Evolutionary conservation across 2,888 invertebrate species (phyloP).

Genomic region (Himalopsyche anomala): DNA sequence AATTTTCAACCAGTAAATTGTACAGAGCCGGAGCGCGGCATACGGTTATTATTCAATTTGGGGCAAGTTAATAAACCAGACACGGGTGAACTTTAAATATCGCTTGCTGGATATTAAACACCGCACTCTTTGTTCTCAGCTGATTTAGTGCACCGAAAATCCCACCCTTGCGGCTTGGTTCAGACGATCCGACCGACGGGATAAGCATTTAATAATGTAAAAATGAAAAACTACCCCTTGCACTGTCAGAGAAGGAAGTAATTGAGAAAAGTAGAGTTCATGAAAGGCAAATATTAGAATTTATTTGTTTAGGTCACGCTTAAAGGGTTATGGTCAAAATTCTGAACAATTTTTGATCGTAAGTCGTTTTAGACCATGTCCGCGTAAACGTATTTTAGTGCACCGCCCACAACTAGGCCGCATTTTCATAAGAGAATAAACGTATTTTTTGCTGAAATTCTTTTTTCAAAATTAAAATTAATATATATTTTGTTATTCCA

Average conservation of each 20-base stretch:
- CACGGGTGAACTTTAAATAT: constrained; percentile 34
- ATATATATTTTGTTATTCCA: too few species aligned
- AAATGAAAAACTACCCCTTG: constrained; percentile 50
- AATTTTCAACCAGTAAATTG: constrained; percentile 16
- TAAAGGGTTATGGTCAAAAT: not conserved
- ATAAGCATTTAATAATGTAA: constrained; percentile 53
- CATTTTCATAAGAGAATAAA: too few species aligned
- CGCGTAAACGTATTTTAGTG: too few species aligned
- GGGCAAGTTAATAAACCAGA: constrained; percentile 34
- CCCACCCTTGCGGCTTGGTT: constrained; percentile 11
- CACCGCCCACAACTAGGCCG: too few species aligned
- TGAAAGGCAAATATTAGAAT: not conserved
- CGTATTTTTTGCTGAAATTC: too few species aligned
- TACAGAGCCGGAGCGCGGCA: constrained; percentile 18
- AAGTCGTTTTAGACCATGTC: too few species aligned
- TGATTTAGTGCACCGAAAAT: constrained; percentile 57
- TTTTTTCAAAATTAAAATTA: too few species aligned
- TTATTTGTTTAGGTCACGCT: not conserved
- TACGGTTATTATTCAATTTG: constrained; percentile 30
- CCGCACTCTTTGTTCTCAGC: constrained; percentile 53
- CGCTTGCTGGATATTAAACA: constrained; percentile 26
- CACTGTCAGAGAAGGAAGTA: not conserved
- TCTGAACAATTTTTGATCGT: too few species aligned
- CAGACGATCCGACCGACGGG: constrained; percentile 18
- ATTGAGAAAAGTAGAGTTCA: constrained; percentile 23